Evolutionary conservation across 2,113 vertebrate genomes (phyloP).

Genomic region (Nesogale talazaci): DNA sequence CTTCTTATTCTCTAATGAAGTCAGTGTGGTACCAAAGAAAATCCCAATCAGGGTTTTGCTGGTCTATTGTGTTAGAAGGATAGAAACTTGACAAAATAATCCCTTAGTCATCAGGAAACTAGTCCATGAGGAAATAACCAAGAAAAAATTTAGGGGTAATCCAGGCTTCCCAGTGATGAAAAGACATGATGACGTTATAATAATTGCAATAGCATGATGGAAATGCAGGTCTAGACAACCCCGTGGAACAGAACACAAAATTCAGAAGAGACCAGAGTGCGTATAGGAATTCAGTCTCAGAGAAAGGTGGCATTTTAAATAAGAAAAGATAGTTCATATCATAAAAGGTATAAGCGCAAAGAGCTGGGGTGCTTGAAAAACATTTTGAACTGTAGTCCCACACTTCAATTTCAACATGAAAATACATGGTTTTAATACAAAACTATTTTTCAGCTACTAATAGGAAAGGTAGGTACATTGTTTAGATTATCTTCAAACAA

Average conservation of each 20-base stretch:
- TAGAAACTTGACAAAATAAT: slow-evolving; percentile 33
- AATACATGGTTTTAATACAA: slow-evolving; percentile 20
- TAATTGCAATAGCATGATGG: not conserved
- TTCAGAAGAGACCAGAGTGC: not conserved
- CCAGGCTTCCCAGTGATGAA: slow-evolving; percentile 30
- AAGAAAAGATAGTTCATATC: not conserved
- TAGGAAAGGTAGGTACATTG: not conserved
- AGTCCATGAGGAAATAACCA: not conserved
- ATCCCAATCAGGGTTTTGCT: not conserved
- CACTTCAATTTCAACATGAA: not conserved
- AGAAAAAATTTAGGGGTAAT: not conserved
- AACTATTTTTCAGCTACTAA: not conserved
- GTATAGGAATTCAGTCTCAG: not conserved
- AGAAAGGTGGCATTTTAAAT: not conserved
- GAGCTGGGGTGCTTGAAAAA: not conserved
- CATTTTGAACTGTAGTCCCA: not conserved
- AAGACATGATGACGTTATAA: not conserved
- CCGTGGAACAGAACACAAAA: not conserved
- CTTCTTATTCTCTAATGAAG: not conserved
- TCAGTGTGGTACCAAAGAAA: not conserved
- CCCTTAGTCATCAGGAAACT: not conserved
- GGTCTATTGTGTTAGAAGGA: not conserved
- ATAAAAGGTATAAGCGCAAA: not conserved
- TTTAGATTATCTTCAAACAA: slow-evolving; percentile 15
- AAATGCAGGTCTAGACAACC: not conserved